Conservation (phyloP, 2,113 vertebrate species). For the Anolis sagrei region DNA sequence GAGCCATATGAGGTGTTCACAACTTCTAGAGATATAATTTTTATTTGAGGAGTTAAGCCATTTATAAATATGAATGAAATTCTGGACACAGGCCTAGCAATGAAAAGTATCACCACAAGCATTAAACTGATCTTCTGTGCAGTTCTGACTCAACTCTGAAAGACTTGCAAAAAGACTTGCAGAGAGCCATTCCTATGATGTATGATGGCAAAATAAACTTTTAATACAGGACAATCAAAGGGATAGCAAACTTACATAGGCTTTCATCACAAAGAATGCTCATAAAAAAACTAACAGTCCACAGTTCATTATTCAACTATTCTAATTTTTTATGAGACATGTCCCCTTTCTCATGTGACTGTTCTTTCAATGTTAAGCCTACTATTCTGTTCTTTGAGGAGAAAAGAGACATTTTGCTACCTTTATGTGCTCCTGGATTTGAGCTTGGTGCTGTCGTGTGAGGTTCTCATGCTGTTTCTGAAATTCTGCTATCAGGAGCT, state of each 20-base stretch:
- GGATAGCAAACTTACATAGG: background rate
- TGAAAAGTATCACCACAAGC: background rate
- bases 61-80: background rate
- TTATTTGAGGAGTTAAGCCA: background rate
- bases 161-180: background rate
- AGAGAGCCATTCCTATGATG: background rate
- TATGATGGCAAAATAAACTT: background rate
- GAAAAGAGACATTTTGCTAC: conserved; percentile 80
- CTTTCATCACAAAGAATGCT: background rate
- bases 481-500: conserved; percentile 96
- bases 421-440: conserved; percentile 99
- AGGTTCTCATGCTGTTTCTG: conserved; percentile 98
- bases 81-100: background rate
- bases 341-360: background rate
- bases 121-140: background rate
- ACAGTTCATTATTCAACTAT: conserved; percentile 11
- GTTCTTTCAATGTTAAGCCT: conserved; percentile 4
- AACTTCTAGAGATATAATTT: background rate
- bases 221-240: background rate
- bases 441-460: conserved; percentile 96
- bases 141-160: background rate
- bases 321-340: background rate
- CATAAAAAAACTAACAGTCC: conserved; percentile 32
- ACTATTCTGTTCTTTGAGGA: conserved; percentile 8
- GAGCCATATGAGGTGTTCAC: background rate